Evolutionary conservation across 1,140 invertebrate species (phyloP), one percentile per base, ranked within the genome.

Genomic region (Temnothorax curvispinosus): DNA sequence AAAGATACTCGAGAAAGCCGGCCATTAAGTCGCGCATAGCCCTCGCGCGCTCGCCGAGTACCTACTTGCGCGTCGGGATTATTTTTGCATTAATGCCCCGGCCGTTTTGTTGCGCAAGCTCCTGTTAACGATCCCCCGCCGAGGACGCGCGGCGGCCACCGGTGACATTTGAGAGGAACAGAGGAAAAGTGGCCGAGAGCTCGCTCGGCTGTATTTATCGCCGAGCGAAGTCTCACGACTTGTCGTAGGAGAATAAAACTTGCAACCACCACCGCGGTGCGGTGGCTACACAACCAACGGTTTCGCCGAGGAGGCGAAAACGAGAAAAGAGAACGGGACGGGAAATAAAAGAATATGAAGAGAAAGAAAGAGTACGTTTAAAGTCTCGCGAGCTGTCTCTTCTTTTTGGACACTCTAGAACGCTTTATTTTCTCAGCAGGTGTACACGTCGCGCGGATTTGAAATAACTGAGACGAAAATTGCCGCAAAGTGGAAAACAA

Each of bases 21-120:
- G 56, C 44, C n/a, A 75, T 75, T 75, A 84, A 84, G 21, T 58
- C 52, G 78, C 13, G 64, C 44, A 67, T 82, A 27, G 52, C 27
- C 38, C n/a, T n/a, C 18, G 41, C 11, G 13, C 47, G 13, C 47
- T 15, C 32, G 13, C n/a, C 69, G 52, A 27, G 52, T n/a, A 41
- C 21, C 27, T 27, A 56, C 35, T 58, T 27, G 80, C 38, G 35
- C 78, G n/a, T 72, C 65, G 32, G 27, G 27, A 84, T 84, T 84
- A 84, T 75, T 84, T 75, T 62, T 84, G 80, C 80, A 84, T 84
- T 84, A 82, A 82, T 74, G 41, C 67, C 41, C 54, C 54, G 67
- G 18, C 54, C 27, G 76, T 80, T 58, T 58, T 58, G 52, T 84
- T 84, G n/a, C 69, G 80, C 44, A 75, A 84, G 69, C 41, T 60